Base-by-base conservation (phyloP, 2,113 vertebrate species). In the Polyodon spathula region DNA sequence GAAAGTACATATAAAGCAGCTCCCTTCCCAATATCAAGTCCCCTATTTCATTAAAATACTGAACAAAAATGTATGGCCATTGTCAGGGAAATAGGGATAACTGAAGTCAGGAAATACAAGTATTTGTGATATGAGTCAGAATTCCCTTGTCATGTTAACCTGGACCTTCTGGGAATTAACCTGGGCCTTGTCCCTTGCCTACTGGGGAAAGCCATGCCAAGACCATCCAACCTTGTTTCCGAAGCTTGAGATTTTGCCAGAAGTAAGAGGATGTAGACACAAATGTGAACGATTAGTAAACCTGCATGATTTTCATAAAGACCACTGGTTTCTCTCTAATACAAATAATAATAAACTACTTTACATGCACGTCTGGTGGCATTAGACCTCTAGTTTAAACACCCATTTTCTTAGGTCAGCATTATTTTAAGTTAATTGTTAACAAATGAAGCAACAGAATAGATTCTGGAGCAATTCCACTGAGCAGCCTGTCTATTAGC, bases 271-370 rank as follows among this genome's bases (percentile, higher is more conserved):
- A 78, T 78, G 64, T 64, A 70, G 70, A 63, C 68, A 63, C 66
- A 77, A 81, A 77, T 59, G 72, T 71, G 67, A 77, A 65, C 56
- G 73, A 73, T 76, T 68, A 78, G 69, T 48, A 44, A 8, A 39
- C 63, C 56, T 63, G 54, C 4, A 46, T 63, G 62, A 62, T 56
- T 71, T 56, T 67, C 64, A 75, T 69, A 69, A 63, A 68, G 64
- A 71, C 57, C 66, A 68, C 71, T 73, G 73, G 67, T 78, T 72
- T 71, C 61, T 82, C 68, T 69, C 68, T 75, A 72, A 78, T 62
- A 71, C 66, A 73, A 73, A 74, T 66, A 68, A 74, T 66, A 68
- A 55, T 62, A 40, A 63, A 63, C 64, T 75, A 69, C 63, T 62
- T 68, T 62, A 62, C 65, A 76, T 70, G 66, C 61, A 70, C 66